Conservation (phyloP, 1,140 invertebrate genomes). For the Dinoponera quadriceps region DNA sequence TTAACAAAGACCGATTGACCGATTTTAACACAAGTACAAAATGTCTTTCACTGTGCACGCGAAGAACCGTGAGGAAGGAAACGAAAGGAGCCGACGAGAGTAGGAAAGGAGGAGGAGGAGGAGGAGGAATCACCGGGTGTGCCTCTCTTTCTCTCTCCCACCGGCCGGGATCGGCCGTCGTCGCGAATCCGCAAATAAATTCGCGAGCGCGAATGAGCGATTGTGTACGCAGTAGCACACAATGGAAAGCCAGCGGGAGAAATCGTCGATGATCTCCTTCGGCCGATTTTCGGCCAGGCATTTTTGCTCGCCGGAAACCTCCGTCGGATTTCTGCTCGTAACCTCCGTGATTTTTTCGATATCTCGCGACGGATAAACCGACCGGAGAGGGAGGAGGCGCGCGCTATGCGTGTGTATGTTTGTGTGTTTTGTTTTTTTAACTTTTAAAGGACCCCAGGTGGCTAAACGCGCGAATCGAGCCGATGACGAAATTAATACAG, state of each 20-base stretch:
- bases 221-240: slow-evolving; percentile 11
- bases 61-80: slow-evolving; percentile 7
- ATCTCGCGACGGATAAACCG: no score
- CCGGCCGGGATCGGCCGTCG: neutral
- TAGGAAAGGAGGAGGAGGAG: no score
- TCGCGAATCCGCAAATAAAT: slow-evolving; percentile 44
- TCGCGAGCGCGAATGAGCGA: neutral
- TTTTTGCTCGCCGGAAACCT: neutral
- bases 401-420: no score
- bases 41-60: no score
- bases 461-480: slow-evolving; percentile 46
- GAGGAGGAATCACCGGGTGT: slow-evolving; percentile 20
- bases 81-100: slow-evolving; percentile 46
- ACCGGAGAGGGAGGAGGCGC: no score
- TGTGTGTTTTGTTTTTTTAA: slow-evolving; percentile 15
- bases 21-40: no score
- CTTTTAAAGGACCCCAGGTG: slow-evolving; percentile 31
- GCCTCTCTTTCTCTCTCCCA: neutral
- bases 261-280: slow-evolving; percentile 12
- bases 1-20: no score
- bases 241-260: slow-evolving; percentile 6
- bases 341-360: no score
- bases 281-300: neutral
- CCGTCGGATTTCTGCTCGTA: no score
- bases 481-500: slow-evolving; percentile 60